Evolutionary conservation across 2,797 vertebrate genomes (phyloP).

Genomic region (Hippocampus kuda): DNA sequence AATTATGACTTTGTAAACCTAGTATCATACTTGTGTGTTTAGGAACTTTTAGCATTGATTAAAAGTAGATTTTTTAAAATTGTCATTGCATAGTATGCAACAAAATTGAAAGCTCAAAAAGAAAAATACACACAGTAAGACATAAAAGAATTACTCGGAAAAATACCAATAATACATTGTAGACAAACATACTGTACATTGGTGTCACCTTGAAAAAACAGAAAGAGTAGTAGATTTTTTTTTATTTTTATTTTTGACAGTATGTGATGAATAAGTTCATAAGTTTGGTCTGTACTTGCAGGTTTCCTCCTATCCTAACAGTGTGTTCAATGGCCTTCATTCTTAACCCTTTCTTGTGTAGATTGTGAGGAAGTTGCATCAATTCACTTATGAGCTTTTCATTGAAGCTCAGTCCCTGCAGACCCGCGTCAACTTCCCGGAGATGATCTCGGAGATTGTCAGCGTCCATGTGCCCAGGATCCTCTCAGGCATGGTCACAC

Average conservation of each 20-base stretch:
- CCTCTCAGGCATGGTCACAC: constrained; percentile 88
- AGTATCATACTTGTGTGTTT: too few relatives aligned
- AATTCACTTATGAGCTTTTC: constrained; percentile 91
- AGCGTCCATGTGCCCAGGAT: constrained; percentile 93
- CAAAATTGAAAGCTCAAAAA: too few relatives aligned
- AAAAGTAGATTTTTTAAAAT: too few relatives aligned
- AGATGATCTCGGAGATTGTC: constrained; percentile 96
- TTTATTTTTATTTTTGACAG: too few relatives aligned
- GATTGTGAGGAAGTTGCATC: constrained; percentile 88
- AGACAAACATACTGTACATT: neutral
- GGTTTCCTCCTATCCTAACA: neutral
- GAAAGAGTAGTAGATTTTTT: neutral
- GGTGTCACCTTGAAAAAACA: neutral
- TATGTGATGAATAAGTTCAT: neutral
- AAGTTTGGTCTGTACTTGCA: neutral
- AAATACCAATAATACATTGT: neutral
- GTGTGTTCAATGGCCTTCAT: constrained; percentile 6
- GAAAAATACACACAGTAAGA: too few relatives aligned
- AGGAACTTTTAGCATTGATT: too few relatives aligned
- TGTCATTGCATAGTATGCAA: too few relatives aligned
- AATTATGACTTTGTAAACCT: neutral
- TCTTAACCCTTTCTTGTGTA: constrained; percentile 34
- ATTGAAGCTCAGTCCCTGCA: constrained; percentile 83
- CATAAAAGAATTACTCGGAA: neutral
- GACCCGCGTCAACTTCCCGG: constrained; percentile 77